Percentiles rank a stretch among this genome's conserved stretches.
Conservation (phyloP, 2,888 invertebrate genomes). For the Anthophora plumipes region DNA sequence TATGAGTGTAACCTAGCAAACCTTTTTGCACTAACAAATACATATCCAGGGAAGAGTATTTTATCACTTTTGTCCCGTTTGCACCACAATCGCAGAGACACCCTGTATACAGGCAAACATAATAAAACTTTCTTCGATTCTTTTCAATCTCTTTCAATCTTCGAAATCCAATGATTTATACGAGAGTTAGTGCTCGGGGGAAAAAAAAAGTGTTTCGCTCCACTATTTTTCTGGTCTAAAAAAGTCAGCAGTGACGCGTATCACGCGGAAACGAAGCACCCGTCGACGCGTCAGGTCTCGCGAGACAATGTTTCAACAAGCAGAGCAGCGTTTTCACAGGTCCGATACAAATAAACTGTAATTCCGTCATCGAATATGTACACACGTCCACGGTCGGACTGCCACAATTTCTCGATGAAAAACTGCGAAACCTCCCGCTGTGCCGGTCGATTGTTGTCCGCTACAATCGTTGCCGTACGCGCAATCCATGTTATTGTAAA, state of each 20-base stretch:
- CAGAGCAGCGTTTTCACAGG: neutral
- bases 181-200: too few relatives aligned
- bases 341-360: slow-evolving; percentile 7
- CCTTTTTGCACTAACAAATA: too few relatives aligned
- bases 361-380: slow-evolving; percentile 20
- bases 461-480: neutral
- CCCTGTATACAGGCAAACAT: too few relatives aligned
- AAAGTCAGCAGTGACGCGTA: neutral
- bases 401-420: slow-evolving; percentile 11
- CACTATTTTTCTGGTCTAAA: neutral
- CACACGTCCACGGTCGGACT: neutral
- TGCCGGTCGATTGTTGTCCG: neutral
- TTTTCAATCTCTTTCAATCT: neutral
- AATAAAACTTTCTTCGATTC: too few relatives aligned
- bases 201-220: neutral
- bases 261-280: neutral
- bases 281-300: neutral
- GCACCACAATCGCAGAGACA: too few relatives aligned
- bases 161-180: neutral
- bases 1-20: too few relatives aligned
- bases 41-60: too few relatives aligned
- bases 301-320: neutral
- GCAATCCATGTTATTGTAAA: slow-evolving; percentile 19
- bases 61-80: too few relatives aligned
- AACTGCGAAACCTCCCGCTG: neutral